phyloP scores from a whole-genome alignment of 1,140 invertebrate species.

The Lerema accius region DNA sequence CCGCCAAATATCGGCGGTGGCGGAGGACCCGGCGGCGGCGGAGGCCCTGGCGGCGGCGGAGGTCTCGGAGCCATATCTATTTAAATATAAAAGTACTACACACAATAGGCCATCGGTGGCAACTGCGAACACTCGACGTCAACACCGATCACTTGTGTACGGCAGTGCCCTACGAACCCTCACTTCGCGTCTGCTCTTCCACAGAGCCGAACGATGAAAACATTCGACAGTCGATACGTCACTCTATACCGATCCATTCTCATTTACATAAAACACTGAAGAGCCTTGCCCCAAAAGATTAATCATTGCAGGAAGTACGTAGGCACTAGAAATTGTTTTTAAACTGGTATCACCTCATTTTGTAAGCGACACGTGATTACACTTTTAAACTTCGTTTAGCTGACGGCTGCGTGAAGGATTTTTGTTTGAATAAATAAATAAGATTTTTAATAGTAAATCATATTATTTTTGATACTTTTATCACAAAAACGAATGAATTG shows the following conservation, averaged over 20 bases:
- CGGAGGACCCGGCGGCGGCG: slow-evolving; percentile 84
- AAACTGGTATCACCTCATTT: slow-evolving; percentile 60
- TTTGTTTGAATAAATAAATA: background rate
- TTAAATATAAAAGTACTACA: slow-evolving; percentile 35
- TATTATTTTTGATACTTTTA: slow-evolving; percentile 29
- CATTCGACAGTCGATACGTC: slow-evolving; percentile 64
- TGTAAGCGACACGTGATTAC: slow-evolving; percentile 14
- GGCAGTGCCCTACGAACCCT: slow-evolving; percentile 32
- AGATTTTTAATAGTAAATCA: slow-evolving; percentile 13
- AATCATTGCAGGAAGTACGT: slow-evolving; percentile 78
- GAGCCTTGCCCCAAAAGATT: slow-evolving; percentile 77
- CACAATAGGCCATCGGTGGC: slow-evolving; percentile 55
- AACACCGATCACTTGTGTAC: slow-evolving; percentile 21
- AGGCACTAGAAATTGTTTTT: slow-evolving; percentile 71
- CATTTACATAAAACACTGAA: slow-evolving; percentile 76
- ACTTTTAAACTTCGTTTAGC: background rate
- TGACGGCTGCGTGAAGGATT: background rate
- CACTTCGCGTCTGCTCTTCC: slow-evolving; percentile 48
- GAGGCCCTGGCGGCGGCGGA: slow-evolving; percentile 83
- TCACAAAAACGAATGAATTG: slow-evolving; percentile 29
- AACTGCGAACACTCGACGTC: slow-evolving; percentile 25
- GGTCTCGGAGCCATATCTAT: slow-evolving; percentile 64
- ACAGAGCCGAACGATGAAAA: slow-evolving; percentile 64
- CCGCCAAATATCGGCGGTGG: slow-evolving; percentile 86
- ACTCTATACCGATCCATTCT: slow-evolving; percentile 63